Conservation (phyloP, 2,113 vertebrate species). For the Ceyx melanurus region DNA sequence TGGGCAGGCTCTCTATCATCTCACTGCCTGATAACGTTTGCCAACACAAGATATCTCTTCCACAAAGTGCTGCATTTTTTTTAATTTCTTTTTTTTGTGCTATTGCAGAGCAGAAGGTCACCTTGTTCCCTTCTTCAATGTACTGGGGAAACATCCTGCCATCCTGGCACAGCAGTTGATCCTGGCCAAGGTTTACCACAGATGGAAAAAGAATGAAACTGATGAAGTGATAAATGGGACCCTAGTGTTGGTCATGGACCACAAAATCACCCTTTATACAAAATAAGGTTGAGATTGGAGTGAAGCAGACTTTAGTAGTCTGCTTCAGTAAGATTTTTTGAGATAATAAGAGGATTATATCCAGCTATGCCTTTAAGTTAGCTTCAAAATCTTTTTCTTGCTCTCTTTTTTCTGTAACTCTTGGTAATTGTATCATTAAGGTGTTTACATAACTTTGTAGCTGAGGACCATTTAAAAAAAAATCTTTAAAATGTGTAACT, state of each 20-base stretch:
- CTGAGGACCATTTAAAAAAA: neutral
- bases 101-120: neutral
- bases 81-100: accelerated
- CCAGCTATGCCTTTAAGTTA: neutral
- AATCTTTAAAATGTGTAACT: neutral
- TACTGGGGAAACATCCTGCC: neutral
- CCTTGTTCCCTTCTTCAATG: neutral
- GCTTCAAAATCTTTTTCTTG: conserved; percentile 9
- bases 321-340: neutral
- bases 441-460: neutral
- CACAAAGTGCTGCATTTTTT: neutral
- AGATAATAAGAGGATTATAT: neutral
- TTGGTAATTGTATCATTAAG: neutral
- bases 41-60: neutral
- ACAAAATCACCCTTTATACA: neutral
- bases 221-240: neutral
- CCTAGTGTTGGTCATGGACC: neutral
- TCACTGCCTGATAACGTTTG: neutral
- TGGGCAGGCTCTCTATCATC: neutral
- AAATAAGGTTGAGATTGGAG: neutral
- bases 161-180: neutral
- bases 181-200: neutral
- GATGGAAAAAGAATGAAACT: neutral
- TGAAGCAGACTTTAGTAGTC: neutral
- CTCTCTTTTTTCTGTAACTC: neutral